These are phyloP conservation scores for Pherbina coryleti DNA, from an alignment of 2,888 invertebrate species.

Conservation along the genomic window DNA sequence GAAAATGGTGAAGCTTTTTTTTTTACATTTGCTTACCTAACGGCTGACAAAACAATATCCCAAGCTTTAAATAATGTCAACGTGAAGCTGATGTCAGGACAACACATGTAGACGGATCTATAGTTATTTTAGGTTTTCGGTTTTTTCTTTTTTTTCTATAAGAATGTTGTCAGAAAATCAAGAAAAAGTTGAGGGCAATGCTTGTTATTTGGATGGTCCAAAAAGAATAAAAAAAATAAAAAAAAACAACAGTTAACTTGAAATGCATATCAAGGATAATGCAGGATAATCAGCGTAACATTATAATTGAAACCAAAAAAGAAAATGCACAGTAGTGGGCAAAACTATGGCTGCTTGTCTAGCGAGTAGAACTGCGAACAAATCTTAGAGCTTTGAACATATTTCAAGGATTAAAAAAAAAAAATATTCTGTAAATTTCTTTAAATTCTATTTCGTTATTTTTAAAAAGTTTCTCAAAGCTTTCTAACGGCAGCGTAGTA, in stretches of 20 bases:
- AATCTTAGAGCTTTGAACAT: too few relatives aligned
- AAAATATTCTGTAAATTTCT: too few relatives aligned
- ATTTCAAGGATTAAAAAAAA: too few relatives aligned
- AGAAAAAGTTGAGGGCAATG: not conserved
- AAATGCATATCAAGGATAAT: not conserved
- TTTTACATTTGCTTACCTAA: not conserved
- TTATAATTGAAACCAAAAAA: not conserved
- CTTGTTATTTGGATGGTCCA: not conserved
- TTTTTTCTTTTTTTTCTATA: not conserved
- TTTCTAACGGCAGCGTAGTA: too few relatives aligned
- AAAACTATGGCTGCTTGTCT: not conserved
- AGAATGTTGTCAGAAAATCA: not conserved
- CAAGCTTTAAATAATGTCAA: not conserved
- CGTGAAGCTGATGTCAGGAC: not conserved
- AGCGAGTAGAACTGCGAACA: too few relatives aligned
- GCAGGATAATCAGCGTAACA: slow-evolving; percentile 11
- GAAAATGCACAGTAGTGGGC: not conserved
- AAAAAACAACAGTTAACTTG: not conserved
- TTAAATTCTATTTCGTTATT: too few relatives aligned
- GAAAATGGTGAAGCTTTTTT: not conserved
- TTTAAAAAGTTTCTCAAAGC: too few relatives aligned
- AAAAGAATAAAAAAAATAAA: not conserved
- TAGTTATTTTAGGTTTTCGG: not conserved
- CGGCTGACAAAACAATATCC: not conserved
- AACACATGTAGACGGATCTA: not conserved